Evolutionary conservation across 2,888 invertebrate species (phyloP), one percentile per base, ranked within the genome.

Genomic region (Xestia xanthographa): DNA sequence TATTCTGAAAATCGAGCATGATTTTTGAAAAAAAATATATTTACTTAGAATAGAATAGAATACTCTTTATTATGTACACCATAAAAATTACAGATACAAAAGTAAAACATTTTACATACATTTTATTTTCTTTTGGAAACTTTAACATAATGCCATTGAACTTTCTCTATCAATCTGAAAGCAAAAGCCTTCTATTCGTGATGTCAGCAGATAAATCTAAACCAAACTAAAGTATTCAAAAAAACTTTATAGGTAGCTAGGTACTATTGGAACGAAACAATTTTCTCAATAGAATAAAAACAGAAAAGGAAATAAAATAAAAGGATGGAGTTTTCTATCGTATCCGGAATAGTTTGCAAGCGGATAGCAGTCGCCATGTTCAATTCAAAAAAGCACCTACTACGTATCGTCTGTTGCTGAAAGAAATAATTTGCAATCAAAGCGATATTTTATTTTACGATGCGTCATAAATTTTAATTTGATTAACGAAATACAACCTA

Each of bases 261-360:
- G 12, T 50, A 77, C 22, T 8, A n/a, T 56, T 72, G 91, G 92
- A 93, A 91, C 91, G 90, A 93, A 94, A 94, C 93, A 92, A 94
- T 94, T 93, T 92, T 90, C 90, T 88, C 92, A 89, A 93, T 93
- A 91, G 92, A 94, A 94, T 93, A 94, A 94, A 86, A 95, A 93
- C 92, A 92, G 94, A 94, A 94, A 93, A 92, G 92, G 88, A 90
- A 93, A 94, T 94, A 94, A 95, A 95, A 95, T 95, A 94, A 95
- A 94, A 92, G 93, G 91, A 94, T 95, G 87, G 94, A 94, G 93
- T 94, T 95, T 94, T 93, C 95, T 95, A 94, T 95, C 92, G 95
- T 90, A 94, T 92, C 92, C 94, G 92, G 93, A 93, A 94, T 94
- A 94, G 95, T 95, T 95, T 95, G 94, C 93, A 92, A 94, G 94